Base-by-base conservation (phyloP, 2,888 invertebrate genomes). In the Apoda limacodes region DNA sequence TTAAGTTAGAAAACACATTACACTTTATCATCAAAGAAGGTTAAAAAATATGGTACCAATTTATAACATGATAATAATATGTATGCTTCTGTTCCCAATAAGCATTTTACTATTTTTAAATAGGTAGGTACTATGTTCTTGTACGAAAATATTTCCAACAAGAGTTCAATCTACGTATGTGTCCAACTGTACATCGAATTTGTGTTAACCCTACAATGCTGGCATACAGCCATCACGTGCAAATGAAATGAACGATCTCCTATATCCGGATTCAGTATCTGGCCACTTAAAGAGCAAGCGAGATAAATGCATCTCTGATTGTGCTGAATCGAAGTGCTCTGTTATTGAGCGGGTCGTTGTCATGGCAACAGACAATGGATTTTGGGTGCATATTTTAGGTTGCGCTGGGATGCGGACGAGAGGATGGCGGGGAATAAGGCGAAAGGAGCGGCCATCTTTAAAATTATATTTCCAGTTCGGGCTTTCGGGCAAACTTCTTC, bases 311-410 rank as follows among this genome's bases (percentile, higher is more conserved):
- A 74, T 50, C 51, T 57, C 60, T 64, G 64, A 64, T 65, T 63
- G 58, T 64, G 58, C 58, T 56, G 51, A 60, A 60, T 56, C 57
- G 54, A 64, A 56, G 51, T n/a, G n/a, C 47, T 49, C 48, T 46
- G 57, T 64, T 78, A 80, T 80, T 69, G 80, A 76, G 76, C 78
- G 78, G 63, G 34, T 46, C 55, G 81, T 82, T 61, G 75, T 66
- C 71, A 78, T 78, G 66, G 74, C 55, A 81, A 82, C 81, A 75
- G 80, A 78, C 78, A 80, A 78, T 76, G 78, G 78, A 63, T 80
- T 80, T 80, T 66, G 80, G 81, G 80, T 81, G 81, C 80, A 81
- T 81, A 80, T 81, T 80, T 81, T 80, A 76, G 74, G 74, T 67
- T 71, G 68, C 72, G 76, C 57, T 64, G 63, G 64, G 64, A 59